phyloP scores from a whole-genome alignment of 2,888 invertebrate species.

The Tenthredo distinguenda region DNA sequence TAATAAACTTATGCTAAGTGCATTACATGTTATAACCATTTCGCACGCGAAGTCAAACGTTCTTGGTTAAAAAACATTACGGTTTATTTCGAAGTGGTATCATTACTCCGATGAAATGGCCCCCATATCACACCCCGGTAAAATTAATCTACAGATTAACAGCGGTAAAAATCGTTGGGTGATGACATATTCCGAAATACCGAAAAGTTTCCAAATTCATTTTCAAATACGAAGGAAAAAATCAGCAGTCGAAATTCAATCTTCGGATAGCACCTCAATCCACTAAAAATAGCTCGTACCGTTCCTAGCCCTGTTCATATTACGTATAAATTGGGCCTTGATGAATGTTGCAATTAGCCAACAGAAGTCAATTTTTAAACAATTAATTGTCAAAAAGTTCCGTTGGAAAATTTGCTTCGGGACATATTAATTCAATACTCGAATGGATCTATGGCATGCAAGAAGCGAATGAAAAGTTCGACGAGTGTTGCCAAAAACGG shows the following conservation, averaged over 20 bases:
- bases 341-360: too few relatives aligned
- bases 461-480: neutral
- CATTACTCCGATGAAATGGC: neutral
- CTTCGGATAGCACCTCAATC: too few relatives aligned
- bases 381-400: neutral
- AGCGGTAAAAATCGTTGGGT: neutral
- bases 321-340: too few relatives aligned
- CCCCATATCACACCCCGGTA: neutral
- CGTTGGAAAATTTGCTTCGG: neutral
- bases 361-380: neutral
- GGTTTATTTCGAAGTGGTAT: neutral
- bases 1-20: neutral
- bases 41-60: neutral
- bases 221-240: neutral
- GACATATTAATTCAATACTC: neutral
- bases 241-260: neutral
- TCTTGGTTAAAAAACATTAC: neutral
- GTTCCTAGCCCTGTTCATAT: too few relatives aligned
- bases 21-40: neutral
- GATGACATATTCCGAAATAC: neutral
- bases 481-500: neutral
- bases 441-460: neutral
- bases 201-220: neutral
- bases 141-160: neutral
- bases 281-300: neutral